Conservation (phyloP, 2,797 vertebrate genomes). For the Poecile montanus region DNA sequence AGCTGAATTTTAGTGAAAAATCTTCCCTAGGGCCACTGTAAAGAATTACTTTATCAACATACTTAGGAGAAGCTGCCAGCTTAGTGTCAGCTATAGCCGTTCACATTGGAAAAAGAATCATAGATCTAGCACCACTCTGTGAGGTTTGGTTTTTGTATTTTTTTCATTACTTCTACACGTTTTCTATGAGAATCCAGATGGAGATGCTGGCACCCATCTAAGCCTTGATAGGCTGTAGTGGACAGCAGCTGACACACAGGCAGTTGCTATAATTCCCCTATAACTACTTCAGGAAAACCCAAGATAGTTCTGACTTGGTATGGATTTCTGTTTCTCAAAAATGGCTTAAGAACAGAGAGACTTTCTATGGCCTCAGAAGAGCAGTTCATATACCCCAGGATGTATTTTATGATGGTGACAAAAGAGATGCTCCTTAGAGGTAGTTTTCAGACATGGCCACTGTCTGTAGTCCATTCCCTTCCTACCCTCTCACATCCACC, state of each 20-base stretch:
- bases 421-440: neutral
- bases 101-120: neutral
- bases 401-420: neutral
- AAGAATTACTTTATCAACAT: neutral
- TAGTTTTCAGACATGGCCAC: neutral
- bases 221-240: neutral
- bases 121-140: neutral
- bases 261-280: neutral
- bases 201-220: neutral
- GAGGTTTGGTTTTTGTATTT: neutral
- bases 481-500: neutral
- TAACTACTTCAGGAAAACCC: neutral
- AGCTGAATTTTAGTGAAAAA: neutral
- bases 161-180: neutral
- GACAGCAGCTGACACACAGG: neutral
- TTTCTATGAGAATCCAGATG: neutral
- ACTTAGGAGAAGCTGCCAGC: neutral
- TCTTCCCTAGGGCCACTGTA: neutral
- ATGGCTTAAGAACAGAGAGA: neutral
- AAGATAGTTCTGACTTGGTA: neutral
- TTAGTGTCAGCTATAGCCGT: neutral
- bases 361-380: neutral
- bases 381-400: neutral
- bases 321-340: neutral
- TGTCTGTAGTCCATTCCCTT: neutral